Base-by-base conservation (phyloP, 2,113 vertebrate species). In the Pterocles burchelli region DNA sequence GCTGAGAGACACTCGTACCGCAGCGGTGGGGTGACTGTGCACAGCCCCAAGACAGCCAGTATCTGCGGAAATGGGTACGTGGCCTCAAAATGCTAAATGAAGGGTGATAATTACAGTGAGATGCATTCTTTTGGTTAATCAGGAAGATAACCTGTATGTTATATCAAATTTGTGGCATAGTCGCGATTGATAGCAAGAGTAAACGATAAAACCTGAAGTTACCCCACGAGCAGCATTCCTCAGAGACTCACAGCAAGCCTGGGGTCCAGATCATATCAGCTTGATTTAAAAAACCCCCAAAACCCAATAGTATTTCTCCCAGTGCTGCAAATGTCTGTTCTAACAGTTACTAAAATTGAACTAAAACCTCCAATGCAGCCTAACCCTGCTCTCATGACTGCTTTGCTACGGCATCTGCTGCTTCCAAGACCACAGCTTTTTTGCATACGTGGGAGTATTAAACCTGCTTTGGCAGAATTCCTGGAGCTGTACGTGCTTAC, bases 381-480 rank as follows among this genome's bases (percentile, higher is more conserved):
- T 71, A 74, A 45, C 38, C 59, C 68, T 48, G 80, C 75, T 74
- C 92, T 62, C 59, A 18, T 1, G n/a, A 46, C 68, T 62, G 58
- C 74, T 85, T 77, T 72, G 81, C 74, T 72, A 7, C 68, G 48
- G 83, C 88, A 73, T 67, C 86, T 93, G 63, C 63, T 81, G 31
- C 85, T 95, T 76, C 79, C 59, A 62, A 88, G 83, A 77, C 88
- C 86, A 43, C 55, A 59, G 46, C 29, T 49, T n/a, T 70, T 96
- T 83, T 93, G 85, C 88, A 63, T 90, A 80, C 1, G 51, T 94
- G 38, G 90, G 90, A 92, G 83, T 77, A 88, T 26, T 55, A 93
- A 95, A 92, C 86, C 89, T 77, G 86, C 88, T 89, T 77, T 90
- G 92, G 90, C 88, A 89, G 86, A 86, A 74, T 57, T 93, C 93